Base-by-base conservation (phyloP, 2,888 invertebrate genomes). In the Beris chalybata region DNA sequence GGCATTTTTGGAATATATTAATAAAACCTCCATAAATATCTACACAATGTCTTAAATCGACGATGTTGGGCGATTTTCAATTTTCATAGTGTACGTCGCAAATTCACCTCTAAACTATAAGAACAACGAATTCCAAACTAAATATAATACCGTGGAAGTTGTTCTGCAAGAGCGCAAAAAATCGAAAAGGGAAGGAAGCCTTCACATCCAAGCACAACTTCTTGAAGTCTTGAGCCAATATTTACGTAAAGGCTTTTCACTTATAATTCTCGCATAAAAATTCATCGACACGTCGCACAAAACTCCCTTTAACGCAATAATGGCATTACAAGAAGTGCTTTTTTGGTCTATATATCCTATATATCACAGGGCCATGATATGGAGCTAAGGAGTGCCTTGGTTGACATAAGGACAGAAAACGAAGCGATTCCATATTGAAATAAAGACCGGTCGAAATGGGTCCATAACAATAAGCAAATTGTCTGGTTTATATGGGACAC, bases 401-500 rank as follows among this genome's bases (percentile, higher is more conserved):
- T 29, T 30, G 31, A 54, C 32, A 31, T 31, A 54, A 6, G n/a
- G 31, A 30, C 54, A 7, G 29, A 11, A 52, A 22, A 29, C 11
- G 15, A 52, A 15, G 13, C 54, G 54, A 54, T 54, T 54, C 31
- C 29, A 11, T 54, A 31, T 54, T 54, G 22, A 54, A 29, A 29
- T n/a, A 7, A 13, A 31, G 22, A 12, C 31, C 30, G 30, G 30
- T 7, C n/a, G 30, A 5, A 54, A n/a, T 12, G 9, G 38, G n/a
- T 31, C 31, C 31, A 54, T 31, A 31, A 54, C 54, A 29, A 52
- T 54, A 54, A 29, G 54, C 30, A 54, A 54, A 54, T 54, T 11
- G 30, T n/a, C 31, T 54, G 32, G 12, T 54, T 54, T 31, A 54
- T 54, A 54, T 54, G 54, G 31, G 13, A 54, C 54, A 54, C 54